These are phyloP conservation scores for Uloborus diversus DNA, from an alignment of 1,140 invertebrate species.

Conservation along the genomic window DNA sequence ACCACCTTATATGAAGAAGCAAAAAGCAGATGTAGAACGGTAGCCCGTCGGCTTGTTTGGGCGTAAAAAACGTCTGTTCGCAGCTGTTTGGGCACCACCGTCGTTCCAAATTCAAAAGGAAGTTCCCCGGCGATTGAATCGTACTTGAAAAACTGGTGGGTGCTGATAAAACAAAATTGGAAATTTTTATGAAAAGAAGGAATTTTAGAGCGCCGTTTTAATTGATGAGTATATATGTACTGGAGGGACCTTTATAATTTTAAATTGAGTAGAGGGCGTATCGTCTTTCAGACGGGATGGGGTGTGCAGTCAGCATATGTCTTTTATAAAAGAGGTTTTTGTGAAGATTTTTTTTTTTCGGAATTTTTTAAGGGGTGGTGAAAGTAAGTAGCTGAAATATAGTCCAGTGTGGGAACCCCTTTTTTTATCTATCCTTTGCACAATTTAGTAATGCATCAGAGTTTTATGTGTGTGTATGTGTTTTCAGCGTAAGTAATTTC, in stretches of 20 bases:
- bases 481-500: too few species aligned
- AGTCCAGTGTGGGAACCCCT: too few species aligned
- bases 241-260: neutral
- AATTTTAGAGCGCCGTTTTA: neutral
- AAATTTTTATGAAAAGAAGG: neutral
- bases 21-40: neutral
- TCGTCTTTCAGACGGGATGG: neutral
- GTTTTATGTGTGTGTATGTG: too few species aligned
- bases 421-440: too few species aligned
- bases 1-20: too few species aligned
- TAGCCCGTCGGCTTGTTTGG: too few species aligned
- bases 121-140: neutral
- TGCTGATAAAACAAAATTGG: neutral
- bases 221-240: too few species aligned
- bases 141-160: neutral
- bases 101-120: neutral
- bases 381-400: too few species aligned
- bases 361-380: too few species aligned
- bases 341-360: neutral
- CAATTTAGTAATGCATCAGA: too few species aligned
- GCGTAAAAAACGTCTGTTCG: neutral
- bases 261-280: neutral
- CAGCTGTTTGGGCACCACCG: neutral
- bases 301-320: neutral
- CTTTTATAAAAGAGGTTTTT: neutral